A percentile compares a stretch with the other conserved stretches of the same genome.
Conservation (phyloP, 2,797 vertebrate species). For the Avahi laniger region DNA sequence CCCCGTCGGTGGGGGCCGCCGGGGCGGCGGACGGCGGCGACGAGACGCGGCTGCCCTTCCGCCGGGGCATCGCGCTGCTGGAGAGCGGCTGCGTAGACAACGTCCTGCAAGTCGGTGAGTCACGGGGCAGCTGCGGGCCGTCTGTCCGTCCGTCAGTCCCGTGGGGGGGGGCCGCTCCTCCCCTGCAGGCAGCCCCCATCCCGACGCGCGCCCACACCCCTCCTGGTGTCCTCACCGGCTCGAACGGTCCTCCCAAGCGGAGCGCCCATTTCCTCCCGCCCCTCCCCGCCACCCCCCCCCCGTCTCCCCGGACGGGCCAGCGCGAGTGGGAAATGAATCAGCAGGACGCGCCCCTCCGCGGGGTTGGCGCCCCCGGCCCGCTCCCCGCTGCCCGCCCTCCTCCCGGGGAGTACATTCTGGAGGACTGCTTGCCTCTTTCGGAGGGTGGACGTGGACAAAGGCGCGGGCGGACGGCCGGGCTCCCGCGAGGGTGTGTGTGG, state of each 20-base stretch:
- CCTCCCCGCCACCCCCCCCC: conserved; percentile 20
- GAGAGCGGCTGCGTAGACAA: conserved; percentile 97
- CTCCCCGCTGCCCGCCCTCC: not conserved
- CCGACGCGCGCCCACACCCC: not conserved
- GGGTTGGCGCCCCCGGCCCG: not conserved
- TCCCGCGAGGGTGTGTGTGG: conserved; percentile 53
- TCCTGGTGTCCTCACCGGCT: not conserved
- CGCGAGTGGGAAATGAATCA: conserved; percentile 82
- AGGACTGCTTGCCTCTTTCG: not conserved
- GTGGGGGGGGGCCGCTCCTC: not conserved
- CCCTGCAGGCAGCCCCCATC: not conserved
- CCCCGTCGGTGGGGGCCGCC: conserved; percentile 71
- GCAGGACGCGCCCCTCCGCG: conserved; percentile 74
- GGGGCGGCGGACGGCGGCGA: conserved; percentile 87
- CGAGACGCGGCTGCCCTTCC: conserved; percentile 94
- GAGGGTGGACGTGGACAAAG: conserved; percentile 73
- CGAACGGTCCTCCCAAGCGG: not conserved
- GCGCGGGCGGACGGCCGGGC: conserved; percentile 57
- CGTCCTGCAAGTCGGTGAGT: conserved; percentile 98
- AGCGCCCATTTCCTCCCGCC: conserved; percentile 47
- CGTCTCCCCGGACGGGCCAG: conserved; percentile 69
- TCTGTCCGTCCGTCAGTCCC: conserved; percentile 8
- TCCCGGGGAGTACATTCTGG: not conserved
- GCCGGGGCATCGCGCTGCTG: conserved; percentile 93
- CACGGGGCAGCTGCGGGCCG: conserved; percentile 53